A percentile compares a stretch with the other conserved stretches of the same genome.
phyloP scores from a whole-genome alignment of 2,888 invertebrate species.

The Oxyteleia sp. region DNA sequence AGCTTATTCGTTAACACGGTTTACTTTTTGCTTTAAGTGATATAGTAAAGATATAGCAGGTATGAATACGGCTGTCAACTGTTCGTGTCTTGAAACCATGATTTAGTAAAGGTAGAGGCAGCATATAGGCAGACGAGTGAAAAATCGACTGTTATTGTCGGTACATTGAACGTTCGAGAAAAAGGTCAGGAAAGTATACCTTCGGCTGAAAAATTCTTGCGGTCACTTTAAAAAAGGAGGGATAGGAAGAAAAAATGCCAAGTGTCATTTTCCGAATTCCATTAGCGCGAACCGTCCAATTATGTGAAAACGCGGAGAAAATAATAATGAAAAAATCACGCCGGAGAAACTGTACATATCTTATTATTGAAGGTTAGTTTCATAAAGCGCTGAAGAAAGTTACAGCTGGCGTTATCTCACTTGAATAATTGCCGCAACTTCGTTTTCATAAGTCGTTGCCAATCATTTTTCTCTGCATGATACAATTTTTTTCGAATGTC shows the following conservation, averaged over 20 bases:
- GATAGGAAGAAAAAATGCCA: slow-evolving; percentile 13
- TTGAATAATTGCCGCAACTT: slow-evolving; percentile 11
- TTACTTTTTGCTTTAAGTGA: slow-evolving; percentile 58
- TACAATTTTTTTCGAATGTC: too few relatives aligned
- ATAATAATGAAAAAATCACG: slow-evolving; percentile 37
- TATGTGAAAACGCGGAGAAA: slow-evolving; percentile 3
- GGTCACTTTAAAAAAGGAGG: slow-evolving; percentile 29
- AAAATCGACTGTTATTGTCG: slow-evolving; percentile 44
- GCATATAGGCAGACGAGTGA: slow-evolving; percentile 25
- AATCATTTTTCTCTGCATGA: not conserved
- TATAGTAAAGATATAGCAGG: slow-evolving; percentile 43
- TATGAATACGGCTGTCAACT: slow-evolving; percentile 44
- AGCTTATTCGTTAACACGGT: slow-evolving; percentile 48
- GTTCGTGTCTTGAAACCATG: slow-evolving; percentile 67
- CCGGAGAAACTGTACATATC: slow-evolving; percentile 24
- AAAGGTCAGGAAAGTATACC: slow-evolving; percentile 56
- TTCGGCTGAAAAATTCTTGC: slow-evolving; percentile 52
- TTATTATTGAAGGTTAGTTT: slow-evolving; percentile 25
- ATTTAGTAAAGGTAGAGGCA: slow-evolving; percentile 51
- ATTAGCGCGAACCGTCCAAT: slow-evolving; percentile 5
- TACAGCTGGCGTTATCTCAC: slow-evolving; percentile 37
- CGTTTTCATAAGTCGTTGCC: slow-evolving; percentile 11
- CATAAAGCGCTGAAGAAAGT: slow-evolving; percentile 49
- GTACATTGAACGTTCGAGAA: slow-evolving; percentile 34
- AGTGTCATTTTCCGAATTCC: slow-evolving; percentile 40